These are phyloP conservation scores for Scaptomyza hsui DNA, from an alignment of 1,140 invertebrate genomes.

Conservation along the genomic window DNA sequence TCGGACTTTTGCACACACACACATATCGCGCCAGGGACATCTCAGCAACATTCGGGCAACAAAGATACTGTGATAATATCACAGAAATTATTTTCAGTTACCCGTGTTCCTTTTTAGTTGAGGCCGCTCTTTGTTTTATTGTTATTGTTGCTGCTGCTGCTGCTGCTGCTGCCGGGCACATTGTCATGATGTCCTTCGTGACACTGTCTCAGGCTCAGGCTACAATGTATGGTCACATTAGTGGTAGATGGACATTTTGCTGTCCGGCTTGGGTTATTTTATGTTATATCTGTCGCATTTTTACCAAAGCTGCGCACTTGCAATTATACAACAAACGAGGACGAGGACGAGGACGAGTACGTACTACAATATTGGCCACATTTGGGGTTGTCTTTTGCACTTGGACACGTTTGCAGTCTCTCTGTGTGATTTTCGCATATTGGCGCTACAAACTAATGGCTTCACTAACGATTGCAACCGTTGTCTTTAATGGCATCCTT, in stretches of 20 bases:
- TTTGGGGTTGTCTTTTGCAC: conserved; percentile 24
- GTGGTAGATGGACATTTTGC: conserved; percentile 72
- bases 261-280: conserved; percentile 62
- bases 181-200: conserved; percentile 54
- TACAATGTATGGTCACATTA: conserved; percentile 60
- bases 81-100: conserved; percentile 79
- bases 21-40: conserved; percentile 78
- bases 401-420: conserved; percentile 18
- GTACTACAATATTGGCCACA: conserved; percentile 39
- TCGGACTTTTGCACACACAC: conserved; percentile 41
- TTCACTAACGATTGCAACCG: conserved; percentile 82
- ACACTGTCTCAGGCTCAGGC: conserved; percentile 13
- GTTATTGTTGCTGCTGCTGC: conserved; percentile 80
- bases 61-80: conserved; percentile 65
- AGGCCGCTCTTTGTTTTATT: conserved; percentile 73
- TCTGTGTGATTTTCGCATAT: conserved; percentile 74
- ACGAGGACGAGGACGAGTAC: conserved; percentile 10
- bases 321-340: conserved; percentile 63
- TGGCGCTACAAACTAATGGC: conserved; percentile 77
- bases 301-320: conserved; percentile 67
- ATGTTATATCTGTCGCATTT: conserved; percentile 72
- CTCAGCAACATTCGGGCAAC: conserved; percentile 50
- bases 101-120: conserved; percentile 46
- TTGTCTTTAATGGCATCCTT: conserved; percentile 80
- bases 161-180: conserved; percentile 33